Percentiles rank a stretch among this genome's conserved stretches.
These are phyloP conservation scores for Pomatorhinus ruficollis DNA, from an alignment of 2,113 vertebrate species.

Conservation along the genomic window DNA sequence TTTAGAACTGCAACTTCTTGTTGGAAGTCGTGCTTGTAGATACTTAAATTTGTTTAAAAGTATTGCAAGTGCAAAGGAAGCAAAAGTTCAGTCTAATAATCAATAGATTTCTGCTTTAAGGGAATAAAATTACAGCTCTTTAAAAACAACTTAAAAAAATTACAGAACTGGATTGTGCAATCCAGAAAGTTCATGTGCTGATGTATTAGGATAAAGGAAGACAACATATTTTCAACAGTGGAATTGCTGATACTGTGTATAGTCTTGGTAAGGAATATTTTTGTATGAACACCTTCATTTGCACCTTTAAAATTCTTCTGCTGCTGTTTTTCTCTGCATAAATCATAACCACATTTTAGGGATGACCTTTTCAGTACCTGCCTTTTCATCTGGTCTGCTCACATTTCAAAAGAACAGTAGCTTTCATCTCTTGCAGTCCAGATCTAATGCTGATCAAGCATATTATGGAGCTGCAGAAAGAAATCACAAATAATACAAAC, in stretches of 20 bases:
- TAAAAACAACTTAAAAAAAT: background rate
- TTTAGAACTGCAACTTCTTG: background rate
- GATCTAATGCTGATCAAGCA: background rate
- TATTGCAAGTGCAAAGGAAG: background rate
- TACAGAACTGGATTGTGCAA: background rate
- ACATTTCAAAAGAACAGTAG: background rate
- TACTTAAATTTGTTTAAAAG: background rate
- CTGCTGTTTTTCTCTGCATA: background rate
- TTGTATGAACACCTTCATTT: background rate
- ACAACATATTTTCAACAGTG: background rate
- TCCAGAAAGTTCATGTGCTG: background rate
- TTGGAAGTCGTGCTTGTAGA: background rate
- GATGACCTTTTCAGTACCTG: background rate
- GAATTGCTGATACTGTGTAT: background rate
- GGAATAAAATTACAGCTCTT: background rate
- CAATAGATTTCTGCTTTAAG: background rate
- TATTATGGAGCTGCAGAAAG: background rate
- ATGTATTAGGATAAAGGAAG: background rate
- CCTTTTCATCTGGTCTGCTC: background rate
- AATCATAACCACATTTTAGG: background rate
- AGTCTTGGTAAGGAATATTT: background rate
- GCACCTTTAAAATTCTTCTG: background rate
- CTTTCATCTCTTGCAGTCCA: background rate
- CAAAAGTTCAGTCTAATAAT: background rate
- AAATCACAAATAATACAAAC: background rate